These are phyloP conservation scores for Rhabdophis nuchalis DNA, from an alignment of 2,797 vertebrate species.

Conservation along the genomic window DNA sequence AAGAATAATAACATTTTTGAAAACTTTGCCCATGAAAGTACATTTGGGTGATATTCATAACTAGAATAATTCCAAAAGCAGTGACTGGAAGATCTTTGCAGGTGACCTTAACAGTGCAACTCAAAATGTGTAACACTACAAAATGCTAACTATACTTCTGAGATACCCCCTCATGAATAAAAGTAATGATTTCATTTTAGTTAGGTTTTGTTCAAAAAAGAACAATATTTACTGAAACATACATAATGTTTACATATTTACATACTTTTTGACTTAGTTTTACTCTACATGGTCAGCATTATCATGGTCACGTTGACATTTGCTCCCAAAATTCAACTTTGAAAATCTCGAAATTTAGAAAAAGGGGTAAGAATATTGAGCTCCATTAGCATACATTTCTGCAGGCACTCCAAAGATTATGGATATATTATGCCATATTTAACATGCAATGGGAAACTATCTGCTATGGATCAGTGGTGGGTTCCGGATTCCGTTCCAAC, in stretches of 20 bases:
- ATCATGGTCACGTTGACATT: not conserved
- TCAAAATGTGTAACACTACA: not conserved
- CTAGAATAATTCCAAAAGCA: not conserved
- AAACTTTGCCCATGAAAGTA: not conserved
- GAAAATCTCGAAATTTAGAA: not conserved
- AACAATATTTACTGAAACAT: not conserved
- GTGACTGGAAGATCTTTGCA: not conserved
- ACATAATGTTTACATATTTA: not conserved
- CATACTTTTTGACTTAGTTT: not conserved
- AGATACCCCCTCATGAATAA: not conserved
- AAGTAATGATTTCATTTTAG: not conserved
- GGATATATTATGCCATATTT: not conserved
- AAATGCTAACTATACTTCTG: not conserved
- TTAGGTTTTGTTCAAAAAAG: not conserved
- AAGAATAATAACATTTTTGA: not conserved
- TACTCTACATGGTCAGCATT: not conserved
- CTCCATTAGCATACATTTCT: not conserved
- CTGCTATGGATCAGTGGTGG: not conserved
- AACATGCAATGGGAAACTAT: not conserved
- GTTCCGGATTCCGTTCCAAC: too few species aligned
- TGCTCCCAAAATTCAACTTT: not conserved
- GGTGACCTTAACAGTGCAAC: not conserved
- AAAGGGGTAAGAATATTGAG: not conserved
- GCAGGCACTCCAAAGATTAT: not conserved
- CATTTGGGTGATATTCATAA: not conserved